Conservation (phyloP, 2,888 invertebrate genomes). For the Phaedon cochleariae region DNA sequence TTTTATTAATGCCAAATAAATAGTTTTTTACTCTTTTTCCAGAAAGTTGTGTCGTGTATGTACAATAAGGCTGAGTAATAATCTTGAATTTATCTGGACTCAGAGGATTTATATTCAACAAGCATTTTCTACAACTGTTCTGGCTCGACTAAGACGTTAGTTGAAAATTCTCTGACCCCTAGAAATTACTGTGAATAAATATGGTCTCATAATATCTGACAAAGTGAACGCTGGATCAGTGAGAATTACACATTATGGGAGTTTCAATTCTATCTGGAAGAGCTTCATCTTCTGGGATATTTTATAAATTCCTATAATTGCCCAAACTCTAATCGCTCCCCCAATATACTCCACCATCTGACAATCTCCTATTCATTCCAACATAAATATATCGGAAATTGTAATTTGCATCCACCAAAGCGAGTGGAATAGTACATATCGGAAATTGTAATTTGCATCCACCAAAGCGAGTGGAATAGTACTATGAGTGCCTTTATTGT, state of each 20-base stretch:
- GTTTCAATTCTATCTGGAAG: slow-evolving; percentile 38
- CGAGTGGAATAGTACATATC: slow-evolving; percentile 40
- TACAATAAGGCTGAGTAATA: too few species aligned
- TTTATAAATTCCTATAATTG: too few species aligned
- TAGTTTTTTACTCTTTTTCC: too few species aligned
- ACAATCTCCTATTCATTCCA: slow-evolving; percentile 46
- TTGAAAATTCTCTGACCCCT: slow-evolving; percentile 33
- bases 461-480: slow-evolving; percentile 40
- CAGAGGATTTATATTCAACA: slow-evolving; percentile 30
- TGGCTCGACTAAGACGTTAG: slow-evolving; percentile 29
- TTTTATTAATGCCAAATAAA: too few species aligned
- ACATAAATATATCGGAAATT: slow-evolving; percentile 45
- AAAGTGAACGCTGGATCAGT: slow-evolving; percentile 50
- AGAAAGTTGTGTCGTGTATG: too few species aligned
- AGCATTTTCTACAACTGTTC: slow-evolving; percentile 33
- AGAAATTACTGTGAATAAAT: slow-evolving; percentile 33
- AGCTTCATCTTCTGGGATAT: slow-evolving; percentile 43
- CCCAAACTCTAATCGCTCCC: too few species aligned
- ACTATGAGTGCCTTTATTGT: slow-evolving; percentile 41
- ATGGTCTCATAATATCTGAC: slow-evolving; percentile 47
- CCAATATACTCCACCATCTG: slow-evolving; percentile 46
- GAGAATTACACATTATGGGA: slow-evolving; percentile 45
- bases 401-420: slow-evolving; percentile 44
- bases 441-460: slow-evolving; percentile 45
- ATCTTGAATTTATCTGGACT: too few species aligned